Evolutionary conservation across 2,888 invertebrate species (phyloP).

Genomic region (Drosophila austrosaltans): DNA sequence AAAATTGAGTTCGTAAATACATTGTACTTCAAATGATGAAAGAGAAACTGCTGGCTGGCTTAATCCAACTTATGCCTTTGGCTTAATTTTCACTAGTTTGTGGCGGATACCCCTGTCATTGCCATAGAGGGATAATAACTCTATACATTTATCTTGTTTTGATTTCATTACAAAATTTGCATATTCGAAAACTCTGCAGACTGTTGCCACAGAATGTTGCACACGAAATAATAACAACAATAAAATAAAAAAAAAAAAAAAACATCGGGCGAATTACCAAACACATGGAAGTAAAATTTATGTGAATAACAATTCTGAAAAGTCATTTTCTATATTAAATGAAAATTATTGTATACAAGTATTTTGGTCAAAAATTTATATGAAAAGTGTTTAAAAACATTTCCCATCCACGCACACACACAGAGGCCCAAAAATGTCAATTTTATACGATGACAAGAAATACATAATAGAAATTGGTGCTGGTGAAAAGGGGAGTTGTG

Average conservation of each 20-base stretch:
- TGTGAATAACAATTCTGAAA: conserved; percentile 38
- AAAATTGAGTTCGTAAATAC: too few species aligned
- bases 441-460: conserved; percentile 40
- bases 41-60: neutral
- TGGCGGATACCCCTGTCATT: neutral
- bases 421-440: conserved; percentile 44
- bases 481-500: neutral
- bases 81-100: neutral
- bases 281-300: neutral
- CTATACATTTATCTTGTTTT: conserved; percentile 8
- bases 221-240: neutral
- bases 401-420: conserved; percentile 14
- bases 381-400: conserved; percentile 47
- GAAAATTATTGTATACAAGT: conserved; percentile 14
- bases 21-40: neutral
- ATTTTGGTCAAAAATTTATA: conserved; percentile 35
- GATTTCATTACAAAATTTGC: conserved; percentile 32
- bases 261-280: neutral
- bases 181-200: conserved; percentile 13
- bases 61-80: neutral
- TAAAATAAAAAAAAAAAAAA: neutral
- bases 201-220: neutral
- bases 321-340: conserved; percentile 26
- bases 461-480: conserved; percentile 10
- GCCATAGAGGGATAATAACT: neutral